A percentile compares a stretch with the other conserved stretches of the same genome.
Conservation (phyloP, 2,888 invertebrate genomes). For the Mythimna vitellina region DNA sequence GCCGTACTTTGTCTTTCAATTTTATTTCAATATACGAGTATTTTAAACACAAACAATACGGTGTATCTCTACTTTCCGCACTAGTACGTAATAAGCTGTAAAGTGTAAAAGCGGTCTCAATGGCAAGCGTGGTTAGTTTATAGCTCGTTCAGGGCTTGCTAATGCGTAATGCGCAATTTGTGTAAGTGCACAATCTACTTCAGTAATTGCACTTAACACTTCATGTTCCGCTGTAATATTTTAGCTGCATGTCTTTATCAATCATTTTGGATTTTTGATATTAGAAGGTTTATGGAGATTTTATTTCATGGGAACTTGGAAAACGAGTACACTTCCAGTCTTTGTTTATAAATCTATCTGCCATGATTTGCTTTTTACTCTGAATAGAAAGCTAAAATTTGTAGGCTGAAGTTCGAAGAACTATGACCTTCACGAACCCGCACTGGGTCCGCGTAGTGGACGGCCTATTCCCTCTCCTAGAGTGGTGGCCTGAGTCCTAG, state of each 20-base stretch:
- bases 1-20: neutral
- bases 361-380: neutral
- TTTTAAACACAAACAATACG: conserved; percentile 8
- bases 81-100: conserved; percentile 39
- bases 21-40: neutral
- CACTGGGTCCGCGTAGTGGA: too few relatives aligned
- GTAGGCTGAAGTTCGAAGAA: too few relatives aligned
- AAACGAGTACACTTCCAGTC: neutral
- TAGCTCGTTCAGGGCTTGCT: conserved; percentile 25
- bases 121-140: conserved; percentile 40
- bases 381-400: too few relatives aligned
- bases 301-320: neutral
- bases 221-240: conserved; percentile 19
- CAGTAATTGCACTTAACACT: conserved; percentile 43
- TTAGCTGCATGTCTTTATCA: conserved; percentile 23
- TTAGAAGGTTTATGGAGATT: neutral
- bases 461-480: too few relatives aligned
- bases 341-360: neutral
- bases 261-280: conserved; percentile 8
- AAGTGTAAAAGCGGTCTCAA: conserved; percentile 40
- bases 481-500: too few relatives aligned
- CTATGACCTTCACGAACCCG: too few relatives aligned
- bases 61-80: neutral
- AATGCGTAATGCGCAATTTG: conserved; percentile 51
- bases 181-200: conserved; percentile 58